Base-by-base conservation (phyloP, 2,797 vertebrate genomes). In the Tolypeutes matacus region DNA sequence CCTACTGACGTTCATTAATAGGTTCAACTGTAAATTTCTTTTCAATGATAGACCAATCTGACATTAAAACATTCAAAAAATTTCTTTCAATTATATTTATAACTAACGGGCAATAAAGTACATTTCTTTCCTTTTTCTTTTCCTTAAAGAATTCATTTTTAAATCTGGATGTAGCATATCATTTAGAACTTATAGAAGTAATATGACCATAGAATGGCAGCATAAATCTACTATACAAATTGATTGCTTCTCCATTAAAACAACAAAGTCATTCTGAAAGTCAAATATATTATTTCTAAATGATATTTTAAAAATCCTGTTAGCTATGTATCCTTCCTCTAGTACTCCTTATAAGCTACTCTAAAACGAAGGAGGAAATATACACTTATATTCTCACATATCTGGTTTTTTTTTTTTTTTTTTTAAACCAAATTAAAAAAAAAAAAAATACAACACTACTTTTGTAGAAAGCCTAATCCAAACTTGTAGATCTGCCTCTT, bases 11-110 rank as follows among this genome's bases (percentile, higher is more conserved):
- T 64, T 95, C 60, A 83, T 90, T 95, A 49, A 69, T 93, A 94
- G 83, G 62, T 70, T 96, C 73, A 94, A 86, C 67, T 93, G 27
- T 31, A 94, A 91, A 87, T 34, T 92, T 91, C 60, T 91, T 96
- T 86, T 75, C 82, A 93, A 64, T 29, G 67, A 91, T 0, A 92
- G 53, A 96, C 83, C 83, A 95, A 91, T 64, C 69, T 93, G 91
- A 95, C 72, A 96, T 93, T 88, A 72, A 94, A 96, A 95, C 89
- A 95, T 94, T 95, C 27, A 53, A 67, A 92, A 96, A 85, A 34
- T 53, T 93, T 96, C 90, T 97, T 69, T 42, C 49, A 42, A 51
- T 91, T 93, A 80, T 69, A 95, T 36, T 96, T 84, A 64, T 82
- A 75, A 56, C 64, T 94, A 60, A 9, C 91, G 76, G 78, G 65